Evolutionary conservation across 2,888 invertebrate genomes (phyloP).

Genomic region (Aspidiotus destructor): DNA sequence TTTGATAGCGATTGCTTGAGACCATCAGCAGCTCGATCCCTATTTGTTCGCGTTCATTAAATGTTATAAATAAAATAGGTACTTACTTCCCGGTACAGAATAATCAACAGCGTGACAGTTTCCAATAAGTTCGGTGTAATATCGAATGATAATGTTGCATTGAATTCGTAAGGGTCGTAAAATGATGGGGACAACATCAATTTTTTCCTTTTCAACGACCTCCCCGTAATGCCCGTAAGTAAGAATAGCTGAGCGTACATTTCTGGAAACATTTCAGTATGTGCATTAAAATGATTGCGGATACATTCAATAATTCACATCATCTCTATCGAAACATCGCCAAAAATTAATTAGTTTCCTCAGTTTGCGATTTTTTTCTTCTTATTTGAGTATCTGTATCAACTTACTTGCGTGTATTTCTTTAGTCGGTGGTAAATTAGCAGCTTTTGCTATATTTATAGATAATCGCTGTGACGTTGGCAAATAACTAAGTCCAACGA

Average conservation of each 20-base stretch:
- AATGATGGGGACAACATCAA: slow-evolving; percentile 10
- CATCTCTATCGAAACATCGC: too few relatives aligned
- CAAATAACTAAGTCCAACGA: slow-evolving; percentile 30
- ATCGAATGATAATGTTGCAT: slow-evolving; percentile 25
- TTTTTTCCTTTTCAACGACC: slow-evolving; percentile 24
- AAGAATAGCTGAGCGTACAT: slow-evolving; percentile 22
- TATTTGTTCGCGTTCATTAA: neutral
- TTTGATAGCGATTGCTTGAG: too few relatives aligned
- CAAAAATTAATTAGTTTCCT: too few relatives aligned
- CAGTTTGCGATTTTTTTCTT: too few relatives aligned
- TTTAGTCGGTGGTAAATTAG: slow-evolving; percentile 19
- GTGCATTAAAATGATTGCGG: too few relatives aligned
- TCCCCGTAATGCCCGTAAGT: slow-evolving; percentile 21
- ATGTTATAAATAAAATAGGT: neutral
- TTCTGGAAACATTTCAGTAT: slow-evolving; percentile 6
- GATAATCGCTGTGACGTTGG: slow-evolving; percentile 27
- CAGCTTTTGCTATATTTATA: slow-evolving; percentile 24
- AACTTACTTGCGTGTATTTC: slow-evolving; percentile 17
- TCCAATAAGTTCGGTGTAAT: slow-evolving; percentile 21
- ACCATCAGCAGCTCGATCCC: too few relatives aligned
- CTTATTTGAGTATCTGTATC: neutral
- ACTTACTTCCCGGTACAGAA: slow-evolving; percentile 25
- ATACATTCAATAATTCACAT: too few relatives aligned
- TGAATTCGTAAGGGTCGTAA: slow-evolving; percentile 19
- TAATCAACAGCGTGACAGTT: slow-evolving; percentile 20